Base-by-base conservation (phyloP, 2,888 invertebrate genomes). In the Cryptosula pallasiana region DNA sequence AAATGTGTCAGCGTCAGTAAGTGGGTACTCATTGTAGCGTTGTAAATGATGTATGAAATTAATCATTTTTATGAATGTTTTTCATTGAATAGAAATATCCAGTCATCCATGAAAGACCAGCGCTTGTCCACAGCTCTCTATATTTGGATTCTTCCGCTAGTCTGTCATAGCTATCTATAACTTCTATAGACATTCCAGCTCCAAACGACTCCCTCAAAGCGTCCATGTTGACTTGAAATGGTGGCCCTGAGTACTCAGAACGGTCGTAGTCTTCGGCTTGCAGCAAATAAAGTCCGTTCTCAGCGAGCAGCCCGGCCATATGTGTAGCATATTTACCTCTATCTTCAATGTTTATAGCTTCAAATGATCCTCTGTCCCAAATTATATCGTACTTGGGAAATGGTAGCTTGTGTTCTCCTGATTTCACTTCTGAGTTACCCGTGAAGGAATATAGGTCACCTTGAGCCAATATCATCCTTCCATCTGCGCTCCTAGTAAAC, bases 371-470 rank as follows among this genome's bases (percentile, higher is more conserved):
- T 5, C 57, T 5, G 23, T 57, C 57, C 57, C 57, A 57, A 57
- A 57, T 57, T 57, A 57, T 57, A 57, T 57, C 57, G n/a, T 57
- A 57, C 23, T 57, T 57, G n/a, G 57, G 57, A 23, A 57, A 57
- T 5, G 57, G 57, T 13, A 57, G 57, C 25, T 16, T 23, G 20
- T 13, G 9, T 45, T 20, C 45, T 45, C 45, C 45, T 13, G 45
- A 16, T n/a, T n/a, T n/a, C n/a, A n/a, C n/a, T n/a, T n/a, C n/a
- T n/a, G n/a, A n/a, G 45, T 45, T 20, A 45, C 45, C 20, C 16
- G n/a, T 25, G n/a, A 57, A 57, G 23, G 57, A 57, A 25, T 57
- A 57, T 25, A 57, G 13, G n/a, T 57, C 57, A n/a, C 57, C 57
- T 25, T 57, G 57, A 5, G 9, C 57, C 5, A 57, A 13, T 5